Percentiles rank a stretch among this genome's conserved stretches.
phyloP scores from a whole-genome alignment of 2,113 vertebrate genomes.

The Campylorhamphus procurvoides region DNA sequence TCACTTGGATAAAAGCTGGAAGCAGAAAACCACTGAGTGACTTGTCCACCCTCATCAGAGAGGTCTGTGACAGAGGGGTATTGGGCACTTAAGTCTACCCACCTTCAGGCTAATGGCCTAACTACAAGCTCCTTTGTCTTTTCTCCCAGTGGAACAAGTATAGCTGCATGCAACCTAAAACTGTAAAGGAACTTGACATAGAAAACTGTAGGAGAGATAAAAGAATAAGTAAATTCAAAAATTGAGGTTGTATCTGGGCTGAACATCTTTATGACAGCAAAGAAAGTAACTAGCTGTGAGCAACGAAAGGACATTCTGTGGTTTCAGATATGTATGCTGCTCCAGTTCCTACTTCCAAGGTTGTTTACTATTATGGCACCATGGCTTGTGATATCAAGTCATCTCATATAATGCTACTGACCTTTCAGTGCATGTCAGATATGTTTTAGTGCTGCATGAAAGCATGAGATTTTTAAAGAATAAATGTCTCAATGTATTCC shows the following conservation, averaged over 20 bases:
- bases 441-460: constrained; percentile 17
- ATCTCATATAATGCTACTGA: background rate
- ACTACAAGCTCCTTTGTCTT: background rate
- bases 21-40: background rate
- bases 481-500: background rate
- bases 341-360: background rate
- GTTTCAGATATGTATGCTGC: background rate
- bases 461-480: background rate
- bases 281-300: background rate
- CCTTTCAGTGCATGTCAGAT: background rate
- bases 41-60: background rate
- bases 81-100: background rate
- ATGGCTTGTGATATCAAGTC: background rate
- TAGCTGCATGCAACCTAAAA: background rate
- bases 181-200: background rate
- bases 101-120: background rate
- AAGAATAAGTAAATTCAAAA: constrained; percentile 3
- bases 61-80: background rate
- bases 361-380: background rate
- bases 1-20: background rate
- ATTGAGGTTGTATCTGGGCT: background rate
- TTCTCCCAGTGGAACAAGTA: background rate
- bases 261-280: background rate
- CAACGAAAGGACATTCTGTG: background rate
- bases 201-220: background rate